phyloP scores from a whole-genome alignment of 2,888 invertebrate species.

The Amblyjoppa proteus region DNA sequence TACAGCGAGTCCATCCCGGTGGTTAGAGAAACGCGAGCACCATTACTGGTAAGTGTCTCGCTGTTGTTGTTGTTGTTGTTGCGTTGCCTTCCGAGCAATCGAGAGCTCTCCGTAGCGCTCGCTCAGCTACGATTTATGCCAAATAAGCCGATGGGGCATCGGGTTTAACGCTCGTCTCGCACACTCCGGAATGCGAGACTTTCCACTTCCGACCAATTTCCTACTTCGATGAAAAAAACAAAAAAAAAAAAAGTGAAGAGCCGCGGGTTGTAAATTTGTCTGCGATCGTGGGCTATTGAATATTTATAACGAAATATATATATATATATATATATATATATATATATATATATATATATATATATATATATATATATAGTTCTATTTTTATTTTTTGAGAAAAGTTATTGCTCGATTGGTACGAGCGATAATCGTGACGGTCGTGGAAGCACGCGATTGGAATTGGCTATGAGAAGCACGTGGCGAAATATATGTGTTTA shows the following conservation, averaged over 20 bases:
- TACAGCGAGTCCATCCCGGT: conserved; percentile 74
- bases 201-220: conserved; percentile 67
- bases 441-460: background rate
- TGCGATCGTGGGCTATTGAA: background rate
- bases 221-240: conserved; percentile 28
- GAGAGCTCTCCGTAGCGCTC: conserved; percentile 1
- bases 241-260: conserved; percentile 7
- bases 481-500: conserved; percentile 26
- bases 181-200: conserved; percentile 54
- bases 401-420: background rate
- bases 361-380: too few relatives aligned
- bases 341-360: too few relatives aligned
- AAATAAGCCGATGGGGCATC: conserved; percentile 55
- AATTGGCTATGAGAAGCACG: conserved; percentile 29
- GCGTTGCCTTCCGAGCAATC: conserved; percentile 1
- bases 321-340: background rate
- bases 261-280: conserved; percentile 1
- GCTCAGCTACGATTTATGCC: conserved; percentile 41
- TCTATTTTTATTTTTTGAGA: background rate
- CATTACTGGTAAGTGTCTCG: conserved; percentile 80
- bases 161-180: conserved; percentile 33
- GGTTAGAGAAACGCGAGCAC: conserved; percentile 76
- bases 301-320: background rate
- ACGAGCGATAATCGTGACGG: background rate
- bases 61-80: conserved; percentile 49